Evolutionary conservation across 1,140 invertebrate species (phyloP).

Genomic region (Dendroctonus valens): DNA sequence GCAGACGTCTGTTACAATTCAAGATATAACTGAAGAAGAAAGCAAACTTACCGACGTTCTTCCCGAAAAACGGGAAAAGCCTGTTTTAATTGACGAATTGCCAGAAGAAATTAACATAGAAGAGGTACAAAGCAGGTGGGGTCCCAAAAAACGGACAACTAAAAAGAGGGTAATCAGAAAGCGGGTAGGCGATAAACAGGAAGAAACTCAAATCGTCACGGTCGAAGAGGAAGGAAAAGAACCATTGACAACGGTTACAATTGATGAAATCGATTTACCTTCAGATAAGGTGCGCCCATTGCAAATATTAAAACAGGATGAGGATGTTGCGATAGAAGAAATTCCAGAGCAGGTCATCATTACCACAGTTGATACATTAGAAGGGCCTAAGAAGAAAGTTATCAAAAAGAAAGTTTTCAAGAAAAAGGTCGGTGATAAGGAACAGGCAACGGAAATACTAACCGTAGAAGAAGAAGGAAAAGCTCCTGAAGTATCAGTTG

Average conservation of each 20-base stretch:
- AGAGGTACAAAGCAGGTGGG: constrained; percentile 41
- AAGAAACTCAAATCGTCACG: constrained; percentile 53
- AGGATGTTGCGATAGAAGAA: constrained; percentile 41
- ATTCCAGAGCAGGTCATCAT: constrained; percentile 47
- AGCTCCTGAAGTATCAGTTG: constrained; percentile 46
- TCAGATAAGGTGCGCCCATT: constrained; percentile 42
- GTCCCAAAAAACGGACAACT: constrained; percentile 51
- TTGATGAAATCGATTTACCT: constrained; percentile 45
- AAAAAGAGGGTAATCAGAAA: constrained; percentile 47
- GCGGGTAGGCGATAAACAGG: constrained; percentile 44
- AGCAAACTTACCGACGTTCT: constrained; percentile 33
- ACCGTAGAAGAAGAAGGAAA: constrained; percentile 50
- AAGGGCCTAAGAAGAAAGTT: constrained; percentile 46
- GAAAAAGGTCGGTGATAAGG: constrained; percentile 44
- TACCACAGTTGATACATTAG: constrained; percentile 39
- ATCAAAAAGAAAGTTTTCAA: constrained; percentile 48
- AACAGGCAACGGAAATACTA: constrained; percentile 45
- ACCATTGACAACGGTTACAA: constrained; percentile 46
- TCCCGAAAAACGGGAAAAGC: constrained; percentile 40
- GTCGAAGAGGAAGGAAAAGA: constrained; percentile 52
- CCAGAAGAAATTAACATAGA: constrained; percentile 44
- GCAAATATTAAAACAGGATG: constrained; percentile 12
- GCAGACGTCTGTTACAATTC: constrained; percentile 50
- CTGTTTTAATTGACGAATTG: constrained; percentile 46
- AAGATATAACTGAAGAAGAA: constrained; percentile 46